Conservation (phyloP, 1,140 invertebrate species). For the Rhopalosiphum padi region DNA sequence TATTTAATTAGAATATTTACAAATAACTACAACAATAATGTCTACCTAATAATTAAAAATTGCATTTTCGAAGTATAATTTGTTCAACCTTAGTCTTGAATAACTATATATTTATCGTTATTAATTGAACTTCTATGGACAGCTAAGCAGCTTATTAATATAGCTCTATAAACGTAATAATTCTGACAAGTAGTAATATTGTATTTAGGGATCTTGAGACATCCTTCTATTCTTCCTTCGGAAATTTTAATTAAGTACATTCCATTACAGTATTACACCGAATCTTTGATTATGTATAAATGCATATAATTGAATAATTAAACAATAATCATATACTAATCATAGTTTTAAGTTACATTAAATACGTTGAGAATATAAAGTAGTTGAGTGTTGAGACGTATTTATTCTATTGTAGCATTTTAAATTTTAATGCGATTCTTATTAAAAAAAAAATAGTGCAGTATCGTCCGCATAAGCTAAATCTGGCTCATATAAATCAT, state of each 20-base stretch:
- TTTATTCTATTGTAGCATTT: no score
- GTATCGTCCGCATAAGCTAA: neutral
- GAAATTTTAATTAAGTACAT: neutral
- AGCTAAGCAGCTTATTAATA: neutral
- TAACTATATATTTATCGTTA: neutral
- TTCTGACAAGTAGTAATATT: neutral
- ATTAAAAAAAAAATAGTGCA: no score
- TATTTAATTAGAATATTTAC: no score
- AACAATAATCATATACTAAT: no score
- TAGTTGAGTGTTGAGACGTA: no score
- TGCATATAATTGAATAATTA: no score
- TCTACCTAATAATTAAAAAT: neutral
- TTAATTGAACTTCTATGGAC: neutral
- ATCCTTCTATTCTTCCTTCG: neutral
- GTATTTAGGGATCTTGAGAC: neutral
- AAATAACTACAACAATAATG: neutral
- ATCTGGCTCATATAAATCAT: neutral
- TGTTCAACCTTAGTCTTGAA: neutral
- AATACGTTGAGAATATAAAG: no score
- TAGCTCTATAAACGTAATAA: neutral
- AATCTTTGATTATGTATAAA: no score
- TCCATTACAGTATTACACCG: no score
- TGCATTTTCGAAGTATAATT: neutral
- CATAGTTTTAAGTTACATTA: no score
- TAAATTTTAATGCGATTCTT: no score